phyloP scores from a whole-genome alignment of 2,797 vertebrate genomes.

The Manis javanica region DNA sequence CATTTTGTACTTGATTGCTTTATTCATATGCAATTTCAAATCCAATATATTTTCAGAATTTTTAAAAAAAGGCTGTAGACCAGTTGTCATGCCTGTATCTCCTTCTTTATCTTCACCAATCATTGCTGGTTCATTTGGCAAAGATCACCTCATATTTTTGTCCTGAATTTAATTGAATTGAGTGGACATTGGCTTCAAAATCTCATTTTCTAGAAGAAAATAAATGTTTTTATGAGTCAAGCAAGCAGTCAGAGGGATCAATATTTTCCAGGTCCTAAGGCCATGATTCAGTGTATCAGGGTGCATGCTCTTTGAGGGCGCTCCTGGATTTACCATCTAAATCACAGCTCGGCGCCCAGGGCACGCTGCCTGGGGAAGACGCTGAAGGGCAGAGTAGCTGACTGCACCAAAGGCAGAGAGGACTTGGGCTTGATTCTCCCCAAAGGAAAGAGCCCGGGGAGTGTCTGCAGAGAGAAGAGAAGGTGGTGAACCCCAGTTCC shows the following conservation, averaged over 20 bases:
- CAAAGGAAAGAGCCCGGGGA: not conserved
- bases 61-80: not conserved
- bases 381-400: not conserved
- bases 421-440: not conserved
- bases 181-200: slow-evolving; percentile 35
- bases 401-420: no score
- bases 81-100: not conserved
- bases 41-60: not conserved
- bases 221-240: slow-evolving; percentile 34
- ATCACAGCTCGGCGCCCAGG: not conserved
- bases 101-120: not conserved
- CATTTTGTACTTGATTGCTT: slow-evolving; percentile 13
- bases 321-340: not conserved
- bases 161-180: slow-evolving; percentile 35
- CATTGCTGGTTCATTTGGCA: slow-evolving; percentile 39
- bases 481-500: not conserved
- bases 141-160: not conserved
- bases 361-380: not conserved
- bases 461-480: not conserved
- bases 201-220: slow-evolving; percentile 67
- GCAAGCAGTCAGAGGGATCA: not conserved
- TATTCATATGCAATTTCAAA: slow-evolving; percentile 11
- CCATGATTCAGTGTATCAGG: not conserved
- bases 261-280: not conserved
- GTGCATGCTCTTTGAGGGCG: not conserved